Evolutionary conservation across 2,113 vertebrate species (phyloP).

Genomic region (Dryoscopus gambensis): DNA sequence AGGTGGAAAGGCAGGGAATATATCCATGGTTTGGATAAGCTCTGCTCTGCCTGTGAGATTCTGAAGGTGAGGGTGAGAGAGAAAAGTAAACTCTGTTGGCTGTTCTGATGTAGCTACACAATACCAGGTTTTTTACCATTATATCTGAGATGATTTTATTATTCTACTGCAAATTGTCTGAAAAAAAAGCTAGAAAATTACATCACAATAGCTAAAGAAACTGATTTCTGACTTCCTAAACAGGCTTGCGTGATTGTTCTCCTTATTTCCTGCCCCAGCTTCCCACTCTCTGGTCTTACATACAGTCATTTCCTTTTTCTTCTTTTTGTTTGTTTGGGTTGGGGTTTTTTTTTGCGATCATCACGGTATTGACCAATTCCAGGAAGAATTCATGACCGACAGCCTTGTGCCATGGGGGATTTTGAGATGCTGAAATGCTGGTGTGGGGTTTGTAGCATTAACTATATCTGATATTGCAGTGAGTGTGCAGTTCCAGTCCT

Average conservation of each 20-base stretch:
- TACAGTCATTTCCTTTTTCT: background rate
- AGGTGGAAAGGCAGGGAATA: background rate
- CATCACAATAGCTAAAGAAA: background rate
- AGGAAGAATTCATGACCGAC: background rate
- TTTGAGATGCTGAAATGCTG: background rate
- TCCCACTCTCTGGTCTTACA: background rate
- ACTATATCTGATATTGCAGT: background rate
- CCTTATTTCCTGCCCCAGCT: background rate
- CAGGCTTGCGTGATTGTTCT: background rate
- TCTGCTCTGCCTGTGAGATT: background rate
- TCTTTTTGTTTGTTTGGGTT: background rate
- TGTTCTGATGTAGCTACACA: background rate
- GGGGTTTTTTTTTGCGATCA: background rate
- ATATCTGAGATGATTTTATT: background rate
- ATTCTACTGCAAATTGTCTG: background rate
- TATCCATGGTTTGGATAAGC: background rate
- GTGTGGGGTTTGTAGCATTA: no score
- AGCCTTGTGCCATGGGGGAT: background rate
- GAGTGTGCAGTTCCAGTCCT: accelerated
- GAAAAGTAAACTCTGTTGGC: background rate
- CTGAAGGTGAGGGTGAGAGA: background rate
- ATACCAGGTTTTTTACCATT: background rate
- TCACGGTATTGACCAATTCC: background rate
- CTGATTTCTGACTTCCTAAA: background rate
- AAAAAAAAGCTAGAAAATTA: background rate